phyloP scores from a whole-genome alignment of 1,140 invertebrate genomes.

The Drosophila rufa region DNA sequence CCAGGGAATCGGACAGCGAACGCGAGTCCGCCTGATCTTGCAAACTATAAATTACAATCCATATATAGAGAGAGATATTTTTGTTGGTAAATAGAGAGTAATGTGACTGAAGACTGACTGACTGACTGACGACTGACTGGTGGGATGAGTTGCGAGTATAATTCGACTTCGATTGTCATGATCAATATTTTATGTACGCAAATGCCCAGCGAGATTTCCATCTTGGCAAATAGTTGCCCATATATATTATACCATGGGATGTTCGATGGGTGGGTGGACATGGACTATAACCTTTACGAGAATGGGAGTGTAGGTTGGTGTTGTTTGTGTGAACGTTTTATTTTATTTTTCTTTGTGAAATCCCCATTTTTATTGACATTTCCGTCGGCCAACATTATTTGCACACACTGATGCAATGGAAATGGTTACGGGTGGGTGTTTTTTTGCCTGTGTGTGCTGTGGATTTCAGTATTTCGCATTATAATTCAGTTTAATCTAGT shows the following conservation, averaged over 20 bases:
- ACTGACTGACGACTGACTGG: conserved; percentile 5
- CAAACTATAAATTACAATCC: conserved; percentile 85
- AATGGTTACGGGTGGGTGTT: background rate
- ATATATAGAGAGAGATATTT: conserved; percentile 34
- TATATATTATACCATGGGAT: conserved; percentile 13
- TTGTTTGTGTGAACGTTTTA: background rate
- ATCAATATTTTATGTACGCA: conserved; percentile 34
- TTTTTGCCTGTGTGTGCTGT: conserved; percentile 12
- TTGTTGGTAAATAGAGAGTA: conserved; percentile 17
- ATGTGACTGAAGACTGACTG: background rate
- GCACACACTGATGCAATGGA: conserved; percentile 31
- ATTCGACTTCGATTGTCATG: conserved; percentile 25
- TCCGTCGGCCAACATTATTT: conserved; percentile 43
- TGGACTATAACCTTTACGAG: conserved; percentile 24
- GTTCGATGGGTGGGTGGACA: conserved; percentile 25
- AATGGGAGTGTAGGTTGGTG: background rate
- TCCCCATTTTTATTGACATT: conserved; percentile 43
- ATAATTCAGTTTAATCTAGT: conserved; percentile 31
- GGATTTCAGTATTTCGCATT: conserved; percentile 28
- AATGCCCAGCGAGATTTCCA: conserved; percentile 18
- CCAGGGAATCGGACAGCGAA: conserved; percentile 85
- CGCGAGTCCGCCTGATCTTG: conserved; percentile 85
- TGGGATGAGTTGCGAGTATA: conserved; percentile 19
- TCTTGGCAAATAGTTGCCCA: conserved; percentile 14
- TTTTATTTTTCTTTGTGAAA: conserved; percentile 10